Base-by-base conservation (phyloP, 2,797 vertebrate genomes). In the Syngnathus rostellatus region DNA sequence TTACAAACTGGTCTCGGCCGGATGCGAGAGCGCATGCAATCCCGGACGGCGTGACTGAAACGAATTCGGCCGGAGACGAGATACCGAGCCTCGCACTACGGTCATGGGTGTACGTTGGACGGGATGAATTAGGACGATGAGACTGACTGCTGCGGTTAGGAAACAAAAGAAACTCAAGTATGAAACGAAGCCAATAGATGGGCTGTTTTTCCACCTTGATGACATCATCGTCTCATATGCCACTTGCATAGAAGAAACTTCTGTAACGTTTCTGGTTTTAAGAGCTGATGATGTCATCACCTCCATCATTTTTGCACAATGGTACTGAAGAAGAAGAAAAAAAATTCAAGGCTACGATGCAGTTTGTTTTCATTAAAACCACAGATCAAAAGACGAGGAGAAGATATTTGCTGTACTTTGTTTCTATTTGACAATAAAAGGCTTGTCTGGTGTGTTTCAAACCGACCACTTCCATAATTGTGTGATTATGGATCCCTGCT, bases 1-100 rank as follows among this genome's bases (percentile, higher is more conserved):
- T 87, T 85, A 87, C 79, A 80, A 80, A 78, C 81, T 70, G 78
- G 82, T 87, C 77, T 86, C 80, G 79, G 78, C 84, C 83, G 85
- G 81, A 80, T 84, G 76, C 77, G 77, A 54, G 78, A 83, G 81
- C 66, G 74, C 87, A 90, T 88, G 81, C 85, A 85, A 86, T 78
- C 73, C 67, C 66, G 66, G 73, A 76, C 55, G 81, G 79, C 75
- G 73, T 73, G 66, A 83, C 73, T 70, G 37, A 87, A 88, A 78
- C 58, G 61, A 83, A 88, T 87, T 81, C 78, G 80, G 76, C 74
- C 70, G 71, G 63, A 80, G 79, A 73, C 71, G 43, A 64, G 55
- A 73, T 79, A 81, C 78, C 72, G 64, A 50, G 72, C 72, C 72
- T 77, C 83, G 78, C 72, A 75, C 79, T 70, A 75, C 74, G 72